A percentile compares a stretch with the other conserved stretches of the same genome.
These are phyloP conservation scores for Drosophila phalerata DNA, from an alignment of 2,888 invertebrate genomes.

Conservation along the genomic window DNA sequence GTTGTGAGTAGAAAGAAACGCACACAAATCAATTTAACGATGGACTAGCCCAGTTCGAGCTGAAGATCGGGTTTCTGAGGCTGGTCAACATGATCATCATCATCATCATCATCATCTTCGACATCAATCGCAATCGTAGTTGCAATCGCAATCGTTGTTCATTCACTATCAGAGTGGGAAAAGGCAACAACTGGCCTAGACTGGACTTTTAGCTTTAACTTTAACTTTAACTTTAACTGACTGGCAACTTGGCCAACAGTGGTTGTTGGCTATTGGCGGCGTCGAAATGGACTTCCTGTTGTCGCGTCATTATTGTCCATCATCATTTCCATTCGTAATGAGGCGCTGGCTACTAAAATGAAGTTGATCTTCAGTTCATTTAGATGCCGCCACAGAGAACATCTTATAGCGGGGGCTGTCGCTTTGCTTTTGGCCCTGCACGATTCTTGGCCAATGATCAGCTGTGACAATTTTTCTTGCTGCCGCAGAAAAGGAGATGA, in stretches of 20 bases:
- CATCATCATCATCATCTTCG: slow-evolving; percentile 15
- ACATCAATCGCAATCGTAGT: slow-evolving; percentile 29
- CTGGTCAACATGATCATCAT: neutral
- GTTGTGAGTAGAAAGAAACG: slow-evolving; percentile 46
- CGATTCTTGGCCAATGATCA: slow-evolving; percentile 66
- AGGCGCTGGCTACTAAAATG: slow-evolving; percentile 79
- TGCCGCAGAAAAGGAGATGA: slow-evolving; percentile 1
- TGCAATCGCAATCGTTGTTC: slow-evolving; percentile 44
- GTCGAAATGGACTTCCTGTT: slow-evolving; percentile 81
- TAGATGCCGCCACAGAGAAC: slow-evolving; percentile 74
- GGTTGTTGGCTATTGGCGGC: slow-evolving; percentile 5
- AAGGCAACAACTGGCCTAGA: slow-evolving; percentile 18
- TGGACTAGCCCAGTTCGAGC: slow-evolving; percentile 75
- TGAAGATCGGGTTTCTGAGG: slow-evolving; percentile 39
- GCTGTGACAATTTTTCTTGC: slow-evolving; percentile 75
- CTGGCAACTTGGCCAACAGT: slow-evolving; percentile 23
- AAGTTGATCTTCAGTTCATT: slow-evolving; percentile 80
- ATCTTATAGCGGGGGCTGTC: slow-evolving; percentile 61
- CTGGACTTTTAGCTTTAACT: neutral
- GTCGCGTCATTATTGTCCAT: slow-evolving; percentile 85
- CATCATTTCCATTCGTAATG: slow-evolving; percentile 83
- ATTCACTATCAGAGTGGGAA: slow-evolving; percentile 44
- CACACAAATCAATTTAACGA: slow-evolving; percentile 82
- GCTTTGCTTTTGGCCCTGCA: slow-evolving; percentile 39
- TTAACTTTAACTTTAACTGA: neutral